phyloP scores from a whole-genome alignment of 2,797 vertebrate species.

The Brachymystax lenok region DNA sequence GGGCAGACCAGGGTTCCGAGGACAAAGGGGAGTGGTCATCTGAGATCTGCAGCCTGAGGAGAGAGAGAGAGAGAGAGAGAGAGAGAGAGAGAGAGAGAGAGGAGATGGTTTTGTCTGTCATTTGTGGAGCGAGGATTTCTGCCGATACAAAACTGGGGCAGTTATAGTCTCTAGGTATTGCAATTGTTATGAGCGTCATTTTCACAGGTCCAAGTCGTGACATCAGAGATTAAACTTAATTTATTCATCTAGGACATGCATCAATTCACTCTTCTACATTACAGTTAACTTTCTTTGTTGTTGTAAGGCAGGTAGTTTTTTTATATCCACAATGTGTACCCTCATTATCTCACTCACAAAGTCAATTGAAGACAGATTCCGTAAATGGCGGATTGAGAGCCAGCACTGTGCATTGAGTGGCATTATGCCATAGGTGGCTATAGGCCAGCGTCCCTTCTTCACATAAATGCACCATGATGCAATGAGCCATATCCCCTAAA shows the following conservation, averaged over 20 bases:
- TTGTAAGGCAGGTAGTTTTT: not conserved
- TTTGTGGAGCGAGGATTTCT: not conserved
- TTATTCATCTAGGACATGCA: too few relatives aligned
- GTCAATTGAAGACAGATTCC: slow-evolving; percentile 23
- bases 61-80: too few relatives aligned
- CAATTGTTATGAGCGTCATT: not conserved
- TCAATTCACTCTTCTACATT: not conserved
- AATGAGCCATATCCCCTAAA: slow-evolving; percentile 50
- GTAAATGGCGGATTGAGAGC: slow-evolving; percentile 17
- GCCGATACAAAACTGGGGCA: not conserved
- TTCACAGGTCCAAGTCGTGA: not conserved
- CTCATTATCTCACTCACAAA: not conserved
- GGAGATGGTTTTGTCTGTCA: not conserved
- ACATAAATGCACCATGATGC: slow-evolving; percentile 37
- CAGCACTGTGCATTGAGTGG: not conserved
- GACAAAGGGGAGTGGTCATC: slow-evolving; percentile 67
- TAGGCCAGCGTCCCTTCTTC: slow-evolving; percentile 28
- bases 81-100: not conserved
- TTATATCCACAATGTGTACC: not conserved
- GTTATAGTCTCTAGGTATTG: too few relatives aligned
- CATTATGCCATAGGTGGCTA: slow-evolving; percentile 21
- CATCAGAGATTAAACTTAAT: too few relatives aligned
- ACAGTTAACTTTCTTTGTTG: not conserved
- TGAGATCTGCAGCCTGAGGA: slow-evolving; percentile 30
- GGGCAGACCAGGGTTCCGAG: slow-evolving; percentile 46